Evolutionary conservation across 2,113 vertebrate genomes (phyloP).

Genomic region (Psephotus haematonotus): DNA sequence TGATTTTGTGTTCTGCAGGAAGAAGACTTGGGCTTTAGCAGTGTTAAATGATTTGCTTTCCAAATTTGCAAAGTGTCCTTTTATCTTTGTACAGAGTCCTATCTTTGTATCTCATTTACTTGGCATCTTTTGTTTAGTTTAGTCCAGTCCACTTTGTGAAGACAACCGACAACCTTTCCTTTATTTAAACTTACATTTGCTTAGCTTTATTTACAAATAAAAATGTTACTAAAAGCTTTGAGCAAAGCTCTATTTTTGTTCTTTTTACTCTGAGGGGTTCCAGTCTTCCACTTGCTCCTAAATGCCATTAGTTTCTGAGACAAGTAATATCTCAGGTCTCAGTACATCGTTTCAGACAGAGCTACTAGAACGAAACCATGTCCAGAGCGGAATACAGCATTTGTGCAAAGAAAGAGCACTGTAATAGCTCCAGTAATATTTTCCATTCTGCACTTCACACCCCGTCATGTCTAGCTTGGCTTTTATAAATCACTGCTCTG

Average conservation of each 20-base stretch:
- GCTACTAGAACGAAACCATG: neutral
- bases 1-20: neutral
- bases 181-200: neutral
- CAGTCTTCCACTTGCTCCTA: neutral
- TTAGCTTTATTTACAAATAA: neutral
- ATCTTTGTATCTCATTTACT: neutral
- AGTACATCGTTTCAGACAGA: neutral
- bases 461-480: neutral
- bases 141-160: neutral
- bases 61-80: neutral
- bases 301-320: constrained; percentile 2
- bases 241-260: neutral
- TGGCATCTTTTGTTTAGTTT: neutral
- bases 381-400: neutral
- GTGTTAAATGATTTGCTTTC: neutral
- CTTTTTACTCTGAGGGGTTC: neutral
- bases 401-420: neutral
- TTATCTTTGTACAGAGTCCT: neutral
- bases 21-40: neutral
- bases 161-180: neutral
- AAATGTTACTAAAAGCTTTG: neutral
- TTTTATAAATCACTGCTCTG: neutral
- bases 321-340: neutral
- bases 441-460: neutral
- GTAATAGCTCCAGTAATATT: neutral